Evolutionary conservation across 1,140 invertebrate species (phyloP), one percentile per base, ranked within the genome.

Genomic region (Trissolcus basalis): DNA sequence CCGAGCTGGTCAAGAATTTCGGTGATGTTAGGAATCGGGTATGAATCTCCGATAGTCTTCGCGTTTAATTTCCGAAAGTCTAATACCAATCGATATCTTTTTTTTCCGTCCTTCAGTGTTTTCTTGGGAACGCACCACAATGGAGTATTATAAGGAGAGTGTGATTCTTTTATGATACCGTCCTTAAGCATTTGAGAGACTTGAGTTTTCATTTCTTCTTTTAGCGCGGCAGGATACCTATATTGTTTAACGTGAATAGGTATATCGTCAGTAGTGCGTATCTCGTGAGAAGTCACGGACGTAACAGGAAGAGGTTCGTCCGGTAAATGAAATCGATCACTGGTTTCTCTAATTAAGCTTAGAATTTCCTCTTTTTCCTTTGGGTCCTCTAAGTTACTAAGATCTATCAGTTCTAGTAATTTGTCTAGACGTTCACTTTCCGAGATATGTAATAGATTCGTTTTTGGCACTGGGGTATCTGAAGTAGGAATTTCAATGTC

Each of bases 161-260:
- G 15, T 4, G 15, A 19, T 8, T n/a, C n/a, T 5, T 19, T 10
- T 27, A 49, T 32, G 14, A 49, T 45, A 3, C 12, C 6, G 13
- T 45, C 43, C 3, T 7, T 12, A 14, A 45, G 13, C 6, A 45
- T 9, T 8, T 49, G 19, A 1, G 1, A 4, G 4, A 45, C 8
- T 13, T 45, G 43, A 14, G 6, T 45, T 1, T 45, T 45, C 3
- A 49, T 11, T 47, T 45, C 50, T 27, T 65, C 49, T 72, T 15
- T 45, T 8, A 45, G 43, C 3, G 13, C 14, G 1, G 1, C 6
- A 1, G 43, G 43, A 45, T 12, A 45, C 8, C 43, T n/a, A 10
- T 49, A 49, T 27, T 49, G 47, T 27, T 32, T 19, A 6, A 49
- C 47, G 11, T 49, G 14, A 2, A 49, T 49, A 3, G 47, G 47